Percentiles rank a stretch among this genome's conserved stretches.
Evolutionary conservation across 2,888 invertebrate species (phyloP).

Genomic region (Epistrophe eligans): DNA sequence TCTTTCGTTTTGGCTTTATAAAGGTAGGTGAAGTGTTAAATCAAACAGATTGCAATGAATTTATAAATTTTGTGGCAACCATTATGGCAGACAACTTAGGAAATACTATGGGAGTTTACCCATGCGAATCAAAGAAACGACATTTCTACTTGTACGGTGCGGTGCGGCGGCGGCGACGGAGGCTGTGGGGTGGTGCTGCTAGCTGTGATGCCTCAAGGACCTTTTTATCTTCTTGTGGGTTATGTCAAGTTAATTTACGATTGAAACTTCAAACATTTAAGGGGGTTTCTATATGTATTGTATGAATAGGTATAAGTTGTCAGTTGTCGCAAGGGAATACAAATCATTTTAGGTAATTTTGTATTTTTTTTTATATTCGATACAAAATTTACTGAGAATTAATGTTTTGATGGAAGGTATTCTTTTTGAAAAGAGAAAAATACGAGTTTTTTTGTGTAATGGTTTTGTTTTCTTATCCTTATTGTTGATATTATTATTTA

Average conservation of each 20-base stretch:
- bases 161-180: background rate
- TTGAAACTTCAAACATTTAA: conserved; percentile 43
- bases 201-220: conserved; percentile 8
- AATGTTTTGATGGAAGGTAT: no score
- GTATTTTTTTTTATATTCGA: background rate
- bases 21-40: conserved; percentile 54
- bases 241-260: conserved; percentile 59
- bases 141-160: conserved; percentile 9
- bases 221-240: conserved; percentile 10
- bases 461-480: no score
- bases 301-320: background rate
- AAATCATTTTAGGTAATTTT: background rate
- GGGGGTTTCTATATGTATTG: background rate
- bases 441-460: no score
- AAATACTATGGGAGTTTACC: background rate
- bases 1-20: background rate
- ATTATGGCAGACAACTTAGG: conserved; percentile 53
- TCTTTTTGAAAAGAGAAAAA: no score
- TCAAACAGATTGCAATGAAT: conserved; percentile 75
- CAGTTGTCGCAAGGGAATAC: background rate
- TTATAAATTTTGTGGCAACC: conserved; percentile 71
- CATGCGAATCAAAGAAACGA: background rate
- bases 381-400: background rate
- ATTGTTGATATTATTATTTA: no score
- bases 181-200: background rate